phyloP scores from a whole-genome alignment of 2,888 invertebrate species.

The Rhamphomyia laevipes region DNA sequence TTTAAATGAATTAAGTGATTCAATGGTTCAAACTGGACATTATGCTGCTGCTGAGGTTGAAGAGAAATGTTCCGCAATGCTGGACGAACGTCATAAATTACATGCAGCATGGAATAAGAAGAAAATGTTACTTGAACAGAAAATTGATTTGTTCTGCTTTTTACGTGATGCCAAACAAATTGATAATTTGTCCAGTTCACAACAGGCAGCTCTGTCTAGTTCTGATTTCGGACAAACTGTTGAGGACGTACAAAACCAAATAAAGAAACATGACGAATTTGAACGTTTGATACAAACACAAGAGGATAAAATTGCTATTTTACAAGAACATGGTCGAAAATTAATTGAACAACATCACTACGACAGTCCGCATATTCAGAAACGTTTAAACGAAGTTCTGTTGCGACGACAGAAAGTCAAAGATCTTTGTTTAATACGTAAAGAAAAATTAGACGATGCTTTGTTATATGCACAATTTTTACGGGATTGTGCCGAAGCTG shows the following conservation, averaged over 20 bases:
- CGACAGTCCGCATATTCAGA: conserved; percentile 67
- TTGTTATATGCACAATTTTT: conserved; percentile 82
- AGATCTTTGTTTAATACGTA: conserved; percentile 53
- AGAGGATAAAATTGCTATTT: conserved; percentile 72
- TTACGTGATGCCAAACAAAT: conserved; percentile 86
- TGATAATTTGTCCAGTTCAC: conserved; percentile 75
- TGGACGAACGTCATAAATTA: conserved; percentile 66
- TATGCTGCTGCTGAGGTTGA: conserved; percentile 69
- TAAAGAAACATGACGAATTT: conserved; percentile 91
- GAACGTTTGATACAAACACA: conserved; percentile 76
- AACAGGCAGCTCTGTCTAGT: conserved; percentile 65
- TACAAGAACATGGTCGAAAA: conserved; percentile 77
- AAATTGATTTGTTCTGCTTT: conserved; percentile 90
- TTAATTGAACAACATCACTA: conserved; percentile 84
- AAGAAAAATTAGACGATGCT: conserved; percentile 60
- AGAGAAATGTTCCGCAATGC: conserved; percentile 62
- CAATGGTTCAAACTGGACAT: conserved; percentile 76
- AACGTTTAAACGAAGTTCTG: conserved; percentile 62
- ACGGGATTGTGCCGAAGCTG: conserved; percentile 81
- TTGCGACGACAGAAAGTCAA: conserved; percentile 53
- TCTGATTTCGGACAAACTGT: conserved; percentile 66
- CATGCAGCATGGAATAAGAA: conserved; percentile 81
- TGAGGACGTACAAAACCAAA: conserved; percentile 79
- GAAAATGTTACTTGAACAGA: conserved; percentile 78
- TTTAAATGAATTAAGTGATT: conserved; percentile 63